Evolutionary conservation across 2,113 vertebrate genomes (phyloP), one percentile per base, ranked within the genome.

Genomic region (Microtus montanus): DNA sequence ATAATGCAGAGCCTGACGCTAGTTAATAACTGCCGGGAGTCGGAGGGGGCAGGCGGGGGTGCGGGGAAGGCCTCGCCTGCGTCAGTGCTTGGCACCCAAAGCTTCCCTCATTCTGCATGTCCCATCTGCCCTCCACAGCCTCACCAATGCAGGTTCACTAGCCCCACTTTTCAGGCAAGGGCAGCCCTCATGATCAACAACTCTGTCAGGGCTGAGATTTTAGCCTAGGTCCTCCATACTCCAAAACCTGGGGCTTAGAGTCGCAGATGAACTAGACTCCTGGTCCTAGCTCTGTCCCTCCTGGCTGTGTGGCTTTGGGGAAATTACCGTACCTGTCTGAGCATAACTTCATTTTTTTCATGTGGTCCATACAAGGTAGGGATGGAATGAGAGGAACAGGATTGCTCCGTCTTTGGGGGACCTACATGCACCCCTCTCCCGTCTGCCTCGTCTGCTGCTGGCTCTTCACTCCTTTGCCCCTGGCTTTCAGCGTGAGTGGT

Each of bases 1-100:
- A 98, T 98, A 99, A 98, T 98, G 98, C 96, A 78, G 8, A 4
- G 71, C 14, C 35, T 75, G 95, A 7, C 13, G 96, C 93, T 33
- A 87, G 94, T 94, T 98, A 98, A 97, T 91, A 92, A 89, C 93
- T 1, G 64, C 75, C 54, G 1, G 33, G 54, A 61, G 73, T 26
- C 8, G 83, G 28, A 64, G 68, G 71, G 38, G 8, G 19, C 19
- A 5, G 54, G 54, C 54, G 54, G 54, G 58, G 58, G 58, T 20
- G 19, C 13, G 61, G 71, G 70, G 17, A 15, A 15, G 73, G 33
- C 13, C 75, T 28, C 44, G 20, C 85, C 92, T 28, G 61, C 96
- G 80, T 90, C 92, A 49, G 88, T 93, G 78, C 13, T 19, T 84
- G 79, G 80, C 38, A 1, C 20, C 15, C 44, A 1, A 47, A 26